phyloP scores from a whole-genome alignment of 2,888 invertebrate genomes.

The Digitonthophagus gazella region DNA sequence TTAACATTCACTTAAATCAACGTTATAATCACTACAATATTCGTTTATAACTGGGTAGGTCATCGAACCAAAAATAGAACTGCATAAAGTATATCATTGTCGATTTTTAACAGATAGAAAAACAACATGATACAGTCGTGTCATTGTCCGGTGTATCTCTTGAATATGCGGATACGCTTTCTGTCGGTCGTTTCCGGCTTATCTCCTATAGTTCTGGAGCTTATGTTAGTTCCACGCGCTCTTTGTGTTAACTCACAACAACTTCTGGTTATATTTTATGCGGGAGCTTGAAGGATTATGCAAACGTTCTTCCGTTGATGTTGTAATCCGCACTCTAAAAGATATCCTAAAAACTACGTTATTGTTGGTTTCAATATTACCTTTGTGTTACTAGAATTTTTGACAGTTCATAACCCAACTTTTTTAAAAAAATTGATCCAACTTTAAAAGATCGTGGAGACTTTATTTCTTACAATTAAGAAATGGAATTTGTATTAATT shows the following conservation, averaged over 20 bases:
- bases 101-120: not conserved
- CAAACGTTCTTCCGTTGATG: not conserved
- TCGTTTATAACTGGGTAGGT: too few relatives aligned
- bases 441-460: too few relatives aligned
- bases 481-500: too few relatives aligned
- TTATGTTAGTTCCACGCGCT: not conserved
- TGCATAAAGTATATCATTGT: too few relatives aligned
- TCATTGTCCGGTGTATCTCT: not conserved
- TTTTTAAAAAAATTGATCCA: too few relatives aligned
- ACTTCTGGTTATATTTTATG: not conserved
- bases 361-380: too few relatives aligned
- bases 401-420: too few relatives aligned
- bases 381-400: too few relatives aligned
- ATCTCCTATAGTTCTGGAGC: not conserved
- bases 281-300: not conserved
- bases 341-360: not conserved
- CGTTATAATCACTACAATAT: too few relatives aligned
- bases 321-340: not conserved
- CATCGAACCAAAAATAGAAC: too few relatives aligned
- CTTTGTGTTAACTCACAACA: not conserved
- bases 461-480: not conserved
- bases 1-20: too few relatives aligned
- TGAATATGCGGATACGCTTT: too few relatives aligned
- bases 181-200: not conserved
- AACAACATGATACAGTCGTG: not conserved